Evolutionary conservation across 2,113 vertebrate genomes (phyloP).

Genomic region (Gobius niger): DNA sequence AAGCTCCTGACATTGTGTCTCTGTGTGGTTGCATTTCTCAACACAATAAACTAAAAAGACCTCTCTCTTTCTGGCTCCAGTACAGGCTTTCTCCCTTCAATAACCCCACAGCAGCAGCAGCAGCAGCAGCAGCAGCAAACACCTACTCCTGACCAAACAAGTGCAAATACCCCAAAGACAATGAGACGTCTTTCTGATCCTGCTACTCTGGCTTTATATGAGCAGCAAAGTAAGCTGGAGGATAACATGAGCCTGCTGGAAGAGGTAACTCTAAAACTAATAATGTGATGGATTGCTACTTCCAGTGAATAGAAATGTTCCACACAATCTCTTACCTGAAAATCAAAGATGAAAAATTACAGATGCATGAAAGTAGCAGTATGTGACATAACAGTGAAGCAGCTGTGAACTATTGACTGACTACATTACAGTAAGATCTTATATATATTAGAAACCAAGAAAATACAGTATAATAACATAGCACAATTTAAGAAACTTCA

Average conservation of each 20-base stretch:
- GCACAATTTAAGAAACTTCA: no score
- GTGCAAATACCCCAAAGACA: conserved; percentile 12
- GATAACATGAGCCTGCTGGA: conserved; percentile 58
- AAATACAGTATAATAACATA: no score
- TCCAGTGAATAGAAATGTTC: background rate
- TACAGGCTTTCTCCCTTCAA: conserved; percentile 32
- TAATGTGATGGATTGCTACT: background rate
- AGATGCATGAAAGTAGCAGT: no score
- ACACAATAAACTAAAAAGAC: conserved; percentile 25
- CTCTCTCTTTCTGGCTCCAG: conserved; percentile 30
- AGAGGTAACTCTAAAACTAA: conserved; percentile 46
- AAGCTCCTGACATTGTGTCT: conserved; percentile 20
- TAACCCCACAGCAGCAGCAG: conserved; percentile 24
- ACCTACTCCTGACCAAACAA: background rate
- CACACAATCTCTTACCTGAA: no score
- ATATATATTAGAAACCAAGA: no score
- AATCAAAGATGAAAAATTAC: no score
- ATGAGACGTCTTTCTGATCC: conserved; percentile 8
- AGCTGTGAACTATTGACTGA: no score
- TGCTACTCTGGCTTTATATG: background rate
- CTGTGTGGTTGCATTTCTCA: conserved; percentile 17
- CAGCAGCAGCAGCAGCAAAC: conserved; percentile 8
- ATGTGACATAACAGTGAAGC: no score
- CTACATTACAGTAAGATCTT: no score
- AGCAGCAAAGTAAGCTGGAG: conserved; percentile 45